Evolutionary conservation across 2,888 invertebrate genomes (phyloP), one percentile per base, ranked within the genome.

Genomic region (Lasioglossum marginatum): DNA sequence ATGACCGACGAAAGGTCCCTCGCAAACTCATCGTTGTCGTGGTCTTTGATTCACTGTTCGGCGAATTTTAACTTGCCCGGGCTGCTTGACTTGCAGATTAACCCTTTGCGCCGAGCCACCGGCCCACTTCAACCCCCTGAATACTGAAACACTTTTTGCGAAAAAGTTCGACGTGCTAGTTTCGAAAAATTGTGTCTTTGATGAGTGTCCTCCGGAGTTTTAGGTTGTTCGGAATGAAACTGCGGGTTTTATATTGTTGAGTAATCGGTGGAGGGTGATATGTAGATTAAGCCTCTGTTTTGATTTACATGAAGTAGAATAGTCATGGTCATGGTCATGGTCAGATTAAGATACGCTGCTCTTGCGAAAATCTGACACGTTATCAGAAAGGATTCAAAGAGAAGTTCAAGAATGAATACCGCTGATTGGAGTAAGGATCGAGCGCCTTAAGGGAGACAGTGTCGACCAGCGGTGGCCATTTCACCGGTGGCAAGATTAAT

Each of bases 401-500:
- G 23, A n/a, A n/a, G n/a, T 52, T 52, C 23, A 8, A n/a, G n/a
- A 52, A 52, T 43, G n/a, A 52, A n/a, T 10, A 52, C 3, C 52
- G 23, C 52, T 3, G 52, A n/a, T n/a, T 52, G 23, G 48, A 8
- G 19, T 5, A 16, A 14, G n/a, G 31, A 63, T 63, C 19, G 31
- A 66, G 66, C 23, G 34, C n/a, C 43, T 63, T 16, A 16, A 63
- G 63, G 63, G 63, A 31, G 27, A 60, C 23, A 52, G 23, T 8
- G 48, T 52, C 60, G 60, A 6, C 16, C 19, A 31, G 6, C 10
- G 72, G 60, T 60, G 12, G 34, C 34, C 43, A 14, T 60, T 63
- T 66, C 34, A 31, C 45, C 72, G 72, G 8, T 2, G 23, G 23
- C 31, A 31, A 48, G 34, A 45, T 77, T 77, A 66, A 76, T 63